phyloP scores from a whole-genome alignment of 92 coral and sea anemone species.

The Micromussa lordhowensis region DNA sequence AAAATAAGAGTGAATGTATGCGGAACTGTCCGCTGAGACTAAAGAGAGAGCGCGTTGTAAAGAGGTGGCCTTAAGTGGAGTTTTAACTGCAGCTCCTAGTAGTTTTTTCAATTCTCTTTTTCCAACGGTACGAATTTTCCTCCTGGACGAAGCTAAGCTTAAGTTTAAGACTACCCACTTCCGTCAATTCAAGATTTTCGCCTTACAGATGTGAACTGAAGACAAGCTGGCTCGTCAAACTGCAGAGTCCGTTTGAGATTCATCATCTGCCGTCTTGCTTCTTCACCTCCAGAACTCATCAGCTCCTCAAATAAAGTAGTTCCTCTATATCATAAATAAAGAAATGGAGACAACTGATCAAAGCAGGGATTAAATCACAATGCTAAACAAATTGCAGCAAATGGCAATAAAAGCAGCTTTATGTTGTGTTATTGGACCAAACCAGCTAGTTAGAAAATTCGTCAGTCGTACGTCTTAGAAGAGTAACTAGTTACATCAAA shows the following conservation, averaged over 20 bases:
- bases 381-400: not conserved
- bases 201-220: conserved; percentile 90
- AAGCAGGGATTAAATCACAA: not conserved
- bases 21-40: too few species aligned
- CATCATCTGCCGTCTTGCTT: conserved; percentile 62
- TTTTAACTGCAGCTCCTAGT: too few species aligned
- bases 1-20: too few species aligned
- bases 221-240: conserved; percentile 89
- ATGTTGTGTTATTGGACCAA: not conserved
- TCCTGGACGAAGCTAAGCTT: not conserved
- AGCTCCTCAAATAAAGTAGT: conserved; percentile 68
- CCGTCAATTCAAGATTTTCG: not conserved
- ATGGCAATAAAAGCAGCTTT: not conserved
- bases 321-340: conserved; percentile 34
- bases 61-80: too few species aligned
- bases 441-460: not conserved
- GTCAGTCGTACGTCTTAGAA: too few species aligned
- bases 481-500: too few species aligned
- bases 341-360: not conserved
- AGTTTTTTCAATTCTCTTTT: too few species aligned
- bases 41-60: too few species aligned
- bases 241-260: conserved; percentile 68
- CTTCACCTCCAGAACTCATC: conserved; percentile 68
- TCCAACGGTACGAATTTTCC: too few species aligned
- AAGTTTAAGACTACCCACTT: not conserved